phyloP scores from a whole-genome alignment of 2,113 vertebrate species.

The Dendrocopos noguchii region DNA sequence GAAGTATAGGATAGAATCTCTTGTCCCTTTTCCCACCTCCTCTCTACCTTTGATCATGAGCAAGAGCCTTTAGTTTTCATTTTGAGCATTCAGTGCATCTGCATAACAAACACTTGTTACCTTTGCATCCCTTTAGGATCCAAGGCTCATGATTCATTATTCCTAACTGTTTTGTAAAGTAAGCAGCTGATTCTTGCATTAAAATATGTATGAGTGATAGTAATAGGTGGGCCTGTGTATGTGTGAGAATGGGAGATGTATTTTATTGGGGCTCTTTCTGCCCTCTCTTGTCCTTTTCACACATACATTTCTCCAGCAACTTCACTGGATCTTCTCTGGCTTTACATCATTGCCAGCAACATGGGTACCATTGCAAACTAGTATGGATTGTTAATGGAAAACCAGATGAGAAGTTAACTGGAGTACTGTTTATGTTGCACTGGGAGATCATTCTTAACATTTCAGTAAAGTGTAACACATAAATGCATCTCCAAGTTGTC shows the following conservation, averaged over 20 bases:
- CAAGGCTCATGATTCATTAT: neutral
- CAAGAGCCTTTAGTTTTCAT: neutral
- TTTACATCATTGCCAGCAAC: neutral
- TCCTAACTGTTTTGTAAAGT: neutral
- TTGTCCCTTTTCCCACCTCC: fast-evolving
- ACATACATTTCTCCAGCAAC: neutral
- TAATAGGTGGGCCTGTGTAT: neutral
- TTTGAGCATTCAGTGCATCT: neutral
- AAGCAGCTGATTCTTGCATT: neutral
- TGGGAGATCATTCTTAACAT: neutral
- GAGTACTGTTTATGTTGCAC: neutral
- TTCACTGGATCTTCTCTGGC: neutral
- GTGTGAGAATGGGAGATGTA: neutral
- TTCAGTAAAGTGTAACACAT: neutral
- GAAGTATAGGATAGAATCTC: neutral
- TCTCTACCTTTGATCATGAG: neutral
- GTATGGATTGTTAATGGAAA: neutral
- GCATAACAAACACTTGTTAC: neutral
- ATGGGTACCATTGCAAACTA: neutral
- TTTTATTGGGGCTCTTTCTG: neutral
- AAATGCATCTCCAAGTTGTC: neutral
- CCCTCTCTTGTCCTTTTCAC: neutral
- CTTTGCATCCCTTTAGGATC: neutral
- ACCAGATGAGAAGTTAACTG: neutral
- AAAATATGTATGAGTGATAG: neutral